phyloP scores from a whole-genome alignment of 2,797 vertebrate genomes.

The Phylloscopus collybita region DNA sequence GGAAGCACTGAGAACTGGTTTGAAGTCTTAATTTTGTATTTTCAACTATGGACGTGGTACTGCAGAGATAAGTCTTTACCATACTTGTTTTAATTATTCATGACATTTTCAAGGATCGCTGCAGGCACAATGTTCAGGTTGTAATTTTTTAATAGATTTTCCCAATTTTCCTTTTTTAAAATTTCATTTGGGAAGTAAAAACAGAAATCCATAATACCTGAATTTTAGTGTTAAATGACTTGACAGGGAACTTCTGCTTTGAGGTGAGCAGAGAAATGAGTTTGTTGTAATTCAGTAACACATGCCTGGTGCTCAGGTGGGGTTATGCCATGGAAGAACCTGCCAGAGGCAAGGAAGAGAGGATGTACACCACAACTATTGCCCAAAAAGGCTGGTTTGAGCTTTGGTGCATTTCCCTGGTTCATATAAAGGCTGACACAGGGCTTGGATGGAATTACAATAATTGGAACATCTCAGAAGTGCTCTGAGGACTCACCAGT shows the following conservation, averaged over 20 bases:
- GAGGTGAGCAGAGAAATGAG: neutral
- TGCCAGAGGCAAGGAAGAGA: neutral
- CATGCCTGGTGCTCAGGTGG: neutral
- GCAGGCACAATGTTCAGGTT: neutral
- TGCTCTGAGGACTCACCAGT: neutral
- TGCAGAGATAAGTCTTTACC: neutral
- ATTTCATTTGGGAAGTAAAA: neutral
- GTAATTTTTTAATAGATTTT: neutral
- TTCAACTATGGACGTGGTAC: neutral
- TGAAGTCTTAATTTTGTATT: neutral
- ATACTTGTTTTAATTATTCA: neutral
- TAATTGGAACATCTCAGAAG: neutral
- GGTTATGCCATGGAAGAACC: neutral
- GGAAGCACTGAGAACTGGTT: neutral
- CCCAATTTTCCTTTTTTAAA: neutral
- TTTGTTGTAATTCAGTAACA: neutral
- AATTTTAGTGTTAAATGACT: neutral
- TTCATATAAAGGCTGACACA: neutral
- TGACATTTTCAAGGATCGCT: neutral
- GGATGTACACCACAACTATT: neutral
- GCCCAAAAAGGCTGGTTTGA: neutral
- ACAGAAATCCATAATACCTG: neutral
- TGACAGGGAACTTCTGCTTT: neutral
- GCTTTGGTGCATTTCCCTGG: neutral
- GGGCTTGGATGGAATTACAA: neutral